Percentiles rank a stretch among this genome's conserved stretches.
Evolutionary conservation across 2,797 vertebrate species (phyloP).

Genomic region (Acrossocheilus wenchowensis): DNA sequence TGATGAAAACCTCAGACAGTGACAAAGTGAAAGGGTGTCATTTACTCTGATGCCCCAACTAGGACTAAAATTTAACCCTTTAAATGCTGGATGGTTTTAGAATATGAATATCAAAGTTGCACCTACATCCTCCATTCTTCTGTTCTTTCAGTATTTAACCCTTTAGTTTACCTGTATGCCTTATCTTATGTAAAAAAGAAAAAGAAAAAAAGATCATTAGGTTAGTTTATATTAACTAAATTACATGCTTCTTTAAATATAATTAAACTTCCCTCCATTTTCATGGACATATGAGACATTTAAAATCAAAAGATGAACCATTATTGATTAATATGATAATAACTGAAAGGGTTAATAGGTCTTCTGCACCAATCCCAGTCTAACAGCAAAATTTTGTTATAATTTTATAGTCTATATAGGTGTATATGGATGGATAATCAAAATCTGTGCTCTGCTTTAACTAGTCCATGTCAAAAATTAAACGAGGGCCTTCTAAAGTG

Average conservation of each 20-base stretch:
- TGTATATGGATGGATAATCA: neutral
- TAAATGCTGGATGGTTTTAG: conserved; percentile 55
- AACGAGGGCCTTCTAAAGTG: neutral
- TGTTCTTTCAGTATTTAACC: conserved; percentile 6
- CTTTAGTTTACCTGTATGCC: neutral
- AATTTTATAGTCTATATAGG: neutral
- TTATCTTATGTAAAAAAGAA: neutral
- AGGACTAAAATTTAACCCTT: conserved; percentile 70
- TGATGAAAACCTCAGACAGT: neutral
- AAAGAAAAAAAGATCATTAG: neutral
- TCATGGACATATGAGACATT: neutral
- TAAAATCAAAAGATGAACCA: neutral
- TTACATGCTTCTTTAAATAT: neutral
- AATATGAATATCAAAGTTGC: neutral
- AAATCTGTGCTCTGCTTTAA: neutral
- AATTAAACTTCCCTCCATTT: neutral
- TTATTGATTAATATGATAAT: neutral
- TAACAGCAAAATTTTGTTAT: neutral
- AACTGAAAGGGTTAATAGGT: conserved; percentile 66
- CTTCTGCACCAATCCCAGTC: neutral
- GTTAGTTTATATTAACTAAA: neutral
- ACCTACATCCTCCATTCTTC: neutral
- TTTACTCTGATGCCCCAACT: conserved; percentile 2
- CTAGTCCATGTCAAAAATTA: neutral
- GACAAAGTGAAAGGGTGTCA: conserved; percentile 35